A percentile compares a stretch with the other conserved stretches of the same genome.
These are phyloP conservation scores for Podilymbus podiceps DNA, from an alignment of 2,113 vertebrate species.

Conservation along the genomic window DNA sequence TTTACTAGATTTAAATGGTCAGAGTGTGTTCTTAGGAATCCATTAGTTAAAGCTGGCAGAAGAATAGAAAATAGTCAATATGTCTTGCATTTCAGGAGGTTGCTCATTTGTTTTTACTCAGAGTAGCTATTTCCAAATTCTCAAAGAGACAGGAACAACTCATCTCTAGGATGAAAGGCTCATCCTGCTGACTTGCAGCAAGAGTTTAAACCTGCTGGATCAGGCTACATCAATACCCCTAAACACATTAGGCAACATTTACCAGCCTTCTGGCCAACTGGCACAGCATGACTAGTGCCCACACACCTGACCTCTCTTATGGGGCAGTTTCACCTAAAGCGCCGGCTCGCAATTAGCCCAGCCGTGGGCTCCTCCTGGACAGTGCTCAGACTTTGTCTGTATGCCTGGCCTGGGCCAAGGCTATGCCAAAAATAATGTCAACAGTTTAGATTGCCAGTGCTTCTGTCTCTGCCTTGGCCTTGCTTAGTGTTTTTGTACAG, in stretches of 20 bases:
- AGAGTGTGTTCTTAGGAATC: background rate
- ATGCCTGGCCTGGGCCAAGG: background rate
- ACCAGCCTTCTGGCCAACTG: background rate
- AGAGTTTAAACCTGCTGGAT: background rate
- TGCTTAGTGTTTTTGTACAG: background rate
- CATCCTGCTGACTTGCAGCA: background rate
- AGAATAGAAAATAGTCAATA: background rate
- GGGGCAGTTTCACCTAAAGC: too few relatives aligned
- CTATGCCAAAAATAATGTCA: background rate
- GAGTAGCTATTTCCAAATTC: background rate
- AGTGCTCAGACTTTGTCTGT: background rate
- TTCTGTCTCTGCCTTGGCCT: background rate
- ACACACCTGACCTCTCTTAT: too few relatives aligned
- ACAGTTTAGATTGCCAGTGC: background rate
- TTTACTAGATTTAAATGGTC: background rate
- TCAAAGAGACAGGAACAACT: background rate
- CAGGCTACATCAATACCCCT: rapidly evolving
- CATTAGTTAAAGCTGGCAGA: background rate
- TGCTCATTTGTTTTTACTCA: background rate
- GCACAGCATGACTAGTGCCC: too few relatives aligned
- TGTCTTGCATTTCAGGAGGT: background rate
- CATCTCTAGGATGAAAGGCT: background rate
- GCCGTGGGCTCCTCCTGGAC: background rate
- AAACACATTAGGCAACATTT: background rate
- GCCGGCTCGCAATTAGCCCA: too few relatives aligned